Conservation (phyloP, 1,140 invertebrate genomes). For the Pseudomyrmex gracilis region DNA sequence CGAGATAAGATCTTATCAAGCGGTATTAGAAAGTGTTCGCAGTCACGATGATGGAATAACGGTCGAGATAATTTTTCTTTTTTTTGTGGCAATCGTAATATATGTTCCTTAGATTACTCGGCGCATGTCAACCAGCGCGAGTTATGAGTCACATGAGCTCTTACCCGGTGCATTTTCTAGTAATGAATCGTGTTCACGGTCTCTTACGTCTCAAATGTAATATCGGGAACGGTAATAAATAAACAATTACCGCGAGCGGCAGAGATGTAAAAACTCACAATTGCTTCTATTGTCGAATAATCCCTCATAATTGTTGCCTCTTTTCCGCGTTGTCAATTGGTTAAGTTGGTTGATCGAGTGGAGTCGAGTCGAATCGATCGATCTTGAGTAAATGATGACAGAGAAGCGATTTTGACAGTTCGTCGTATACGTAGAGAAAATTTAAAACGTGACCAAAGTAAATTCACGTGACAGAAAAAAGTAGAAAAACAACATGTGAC, state of each 20-base stretch:
- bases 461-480: too few relatives aligned
- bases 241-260: neutral
- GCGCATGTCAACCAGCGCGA: constrained; percentile 57
- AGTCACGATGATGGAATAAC: constrained; percentile 51
- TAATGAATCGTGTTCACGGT: constrained; percentile 63
- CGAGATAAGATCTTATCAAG: constrained; percentile 62
- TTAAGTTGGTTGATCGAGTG: too few relatives aligned
- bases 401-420: too few relatives aligned
- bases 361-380: too few relatives aligned
- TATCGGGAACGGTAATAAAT: constrained; percentile 12
- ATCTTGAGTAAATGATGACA: too few relatives aligned
- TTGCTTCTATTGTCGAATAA: too few relatives aligned
- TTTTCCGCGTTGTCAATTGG: too few relatives aligned
- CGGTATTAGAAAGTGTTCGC: constrained; percentile 59
- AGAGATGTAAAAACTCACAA: neutral
- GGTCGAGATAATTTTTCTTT: constrained; percentile 14
- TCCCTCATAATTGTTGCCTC: too few relatives aligned
- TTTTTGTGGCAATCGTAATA: constrained; percentile 40
- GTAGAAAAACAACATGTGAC: too few relatives aligned
- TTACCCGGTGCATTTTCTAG: constrained; percentile 65
- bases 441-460: too few relatives aligned
- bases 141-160: constrained; percentile 64
- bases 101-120: constrained; percentile 44
- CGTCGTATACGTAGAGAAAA: too few relatives aligned
- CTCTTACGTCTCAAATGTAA: constrained; percentile 15